These are phyloP conservation scores for Leptinotarsa defecta DNA, from an alignment of 1,140 invertebrate genomes.

Conservation along the genomic window DNA sequence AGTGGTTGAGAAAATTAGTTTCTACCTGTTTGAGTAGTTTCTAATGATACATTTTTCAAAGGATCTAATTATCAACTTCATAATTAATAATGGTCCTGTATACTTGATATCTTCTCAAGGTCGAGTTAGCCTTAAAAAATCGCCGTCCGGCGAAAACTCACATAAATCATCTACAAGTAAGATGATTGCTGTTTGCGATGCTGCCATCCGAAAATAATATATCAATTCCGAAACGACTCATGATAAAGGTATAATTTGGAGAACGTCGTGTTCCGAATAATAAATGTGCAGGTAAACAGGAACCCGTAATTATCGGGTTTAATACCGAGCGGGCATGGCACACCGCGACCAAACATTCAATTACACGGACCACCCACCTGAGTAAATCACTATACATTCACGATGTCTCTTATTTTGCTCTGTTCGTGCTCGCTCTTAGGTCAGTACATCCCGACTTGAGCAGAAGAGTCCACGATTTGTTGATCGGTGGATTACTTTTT, in stretches of 20 bases:
- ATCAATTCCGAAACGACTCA: constrained; percentile 38
- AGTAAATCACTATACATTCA: constrained; percentile 46
- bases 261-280: constrained; percentile 39
- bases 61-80: too few species aligned
- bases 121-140: background rate
- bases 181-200: constrained; percentile 21
- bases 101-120: background rate
- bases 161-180: constrained; percentile 2
- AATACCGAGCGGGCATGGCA: constrained; percentile 37
- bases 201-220: constrained; percentile 33
- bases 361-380: constrained; percentile 50
- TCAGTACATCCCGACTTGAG: constrained; percentile 5
- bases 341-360: constrained; percentile 50
- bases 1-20: too few species aligned
- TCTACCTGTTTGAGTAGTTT: too few species aligned
- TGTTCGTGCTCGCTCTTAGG: background rate
- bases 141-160: background rate
- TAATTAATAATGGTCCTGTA: too few species aligned
- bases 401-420: constrained; percentile 9
- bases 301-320: constrained; percentile 51
- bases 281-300: constrained; percentile 42
- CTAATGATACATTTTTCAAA: too few species aligned
- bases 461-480: background rate
- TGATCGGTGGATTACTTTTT: too few species aligned
- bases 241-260: constrained; percentile 41